Percentiles rank a stretch among this genome's conserved stretches.
These are phyloP conservation scores for Lipotes vexillifer DNA, from an alignment of 2,113 vertebrate genomes.

Conservation along the genomic window DNA sequence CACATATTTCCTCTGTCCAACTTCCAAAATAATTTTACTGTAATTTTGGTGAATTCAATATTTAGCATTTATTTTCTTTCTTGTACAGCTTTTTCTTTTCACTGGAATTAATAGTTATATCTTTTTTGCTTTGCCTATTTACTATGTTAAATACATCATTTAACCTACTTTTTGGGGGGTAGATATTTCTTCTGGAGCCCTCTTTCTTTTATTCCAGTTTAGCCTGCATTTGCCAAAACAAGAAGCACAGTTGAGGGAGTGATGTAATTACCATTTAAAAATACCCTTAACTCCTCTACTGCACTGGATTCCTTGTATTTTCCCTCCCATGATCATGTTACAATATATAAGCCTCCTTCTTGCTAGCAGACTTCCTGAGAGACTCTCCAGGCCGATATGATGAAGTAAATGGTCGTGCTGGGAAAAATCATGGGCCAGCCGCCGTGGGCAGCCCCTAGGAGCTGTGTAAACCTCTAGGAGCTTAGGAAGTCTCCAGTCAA, in stretches of 20 bases:
- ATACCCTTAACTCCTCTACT: neutral
- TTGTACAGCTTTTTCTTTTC: neutral
- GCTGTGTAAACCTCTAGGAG: neutral
- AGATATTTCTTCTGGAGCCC: neutral
- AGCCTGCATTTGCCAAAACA: accelerated
- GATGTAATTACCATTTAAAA: neutral
- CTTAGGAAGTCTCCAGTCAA: neutral
- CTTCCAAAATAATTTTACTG: neutral
- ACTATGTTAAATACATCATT: neutral
- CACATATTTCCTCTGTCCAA: neutral
- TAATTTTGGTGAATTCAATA: neutral
- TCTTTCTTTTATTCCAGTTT: neutral
- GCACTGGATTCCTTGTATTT: neutral
- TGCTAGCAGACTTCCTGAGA: neutral
- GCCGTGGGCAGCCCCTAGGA: neutral
- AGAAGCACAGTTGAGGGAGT: neutral
- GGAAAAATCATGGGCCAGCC: neutral
- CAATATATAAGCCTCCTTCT: neutral
- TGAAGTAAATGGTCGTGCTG: neutral
- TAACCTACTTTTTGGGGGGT: neutral
- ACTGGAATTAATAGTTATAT: neutral
- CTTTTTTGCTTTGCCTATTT: neutral
- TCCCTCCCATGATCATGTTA: neutral
- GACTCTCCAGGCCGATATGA: neutral
- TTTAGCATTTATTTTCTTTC: neutral